Conservation (phyloP, 2,797 vertebrate species). For the Neosilurus mollespiculum region DNA sequence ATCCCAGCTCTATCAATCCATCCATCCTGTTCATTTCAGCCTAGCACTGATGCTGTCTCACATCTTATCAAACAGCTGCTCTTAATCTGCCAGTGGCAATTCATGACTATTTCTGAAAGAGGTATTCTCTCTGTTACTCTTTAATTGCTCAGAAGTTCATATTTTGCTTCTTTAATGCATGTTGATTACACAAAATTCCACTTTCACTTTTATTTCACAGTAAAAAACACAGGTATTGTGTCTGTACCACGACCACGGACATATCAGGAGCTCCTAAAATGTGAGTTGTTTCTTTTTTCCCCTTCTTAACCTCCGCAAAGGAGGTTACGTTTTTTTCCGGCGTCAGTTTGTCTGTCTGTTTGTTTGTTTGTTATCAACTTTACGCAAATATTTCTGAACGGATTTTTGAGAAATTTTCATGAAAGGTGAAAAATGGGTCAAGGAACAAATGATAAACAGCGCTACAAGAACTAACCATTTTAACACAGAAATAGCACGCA, state of each 20-base stretch:
- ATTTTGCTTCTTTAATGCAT: neutral
- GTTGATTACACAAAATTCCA: neutral
- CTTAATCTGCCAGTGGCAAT: constrained; percentile 18
- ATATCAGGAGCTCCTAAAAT: constrained; percentile 40
- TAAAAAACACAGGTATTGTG: constrained; percentile 43
- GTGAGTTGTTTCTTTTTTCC: constrained; percentile 29
- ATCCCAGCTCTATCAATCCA: neutral
- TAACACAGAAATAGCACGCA: too few relatives aligned
- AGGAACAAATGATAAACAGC: too few relatives aligned
- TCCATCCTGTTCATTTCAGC: constrained; percentile 34
- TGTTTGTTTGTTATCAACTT: too few relatives aligned
- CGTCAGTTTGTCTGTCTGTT: too few relatives aligned
- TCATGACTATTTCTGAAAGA: constrained; percentile 47
- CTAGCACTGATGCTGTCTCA: constrained; percentile 13
- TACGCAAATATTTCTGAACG: too few relatives aligned
- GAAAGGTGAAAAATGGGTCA: too few relatives aligned
- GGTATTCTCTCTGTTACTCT: neutral
- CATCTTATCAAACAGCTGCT: constrained; percentile 33
- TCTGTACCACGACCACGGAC: constrained; percentile 39
- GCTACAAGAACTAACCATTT: too few relatives aligned
- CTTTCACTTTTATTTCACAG: constrained; percentile 12
- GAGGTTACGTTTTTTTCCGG: too few relatives aligned
- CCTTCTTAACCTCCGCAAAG: neutral
- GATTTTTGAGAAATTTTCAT: too few relatives aligned
- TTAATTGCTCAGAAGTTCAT: neutral